Conservation (phyloP, 2,888 invertebrate genomes). For the Heliconius ethilla region DNA sequence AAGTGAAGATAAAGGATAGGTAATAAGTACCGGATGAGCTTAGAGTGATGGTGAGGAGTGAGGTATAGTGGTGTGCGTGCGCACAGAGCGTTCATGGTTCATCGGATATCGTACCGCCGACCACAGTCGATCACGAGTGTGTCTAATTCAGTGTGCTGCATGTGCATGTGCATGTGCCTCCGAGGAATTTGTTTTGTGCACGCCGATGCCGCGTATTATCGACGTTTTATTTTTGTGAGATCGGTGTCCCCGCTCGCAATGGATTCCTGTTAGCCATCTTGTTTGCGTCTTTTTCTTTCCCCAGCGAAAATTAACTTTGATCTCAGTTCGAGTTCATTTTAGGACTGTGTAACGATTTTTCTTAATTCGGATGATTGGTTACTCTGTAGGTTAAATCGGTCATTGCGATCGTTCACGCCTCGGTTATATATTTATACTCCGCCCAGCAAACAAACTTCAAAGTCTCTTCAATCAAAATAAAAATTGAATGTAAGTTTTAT, state of each 20-base stretch:
- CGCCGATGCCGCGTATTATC: constrained; percentile 66
- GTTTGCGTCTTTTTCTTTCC: constrained; percentile 63
- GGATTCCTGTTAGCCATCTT: constrained; percentile 66
- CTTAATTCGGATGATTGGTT: constrained; percentile 43
- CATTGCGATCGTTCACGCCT: constrained; percentile 41
- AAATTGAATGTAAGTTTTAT: constrained; percentile 5
- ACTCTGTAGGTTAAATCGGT: constrained; percentile 47
- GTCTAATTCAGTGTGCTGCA: constrained; percentile 76
- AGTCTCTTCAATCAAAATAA: constrained; percentile 30
- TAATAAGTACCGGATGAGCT: constrained; percentile 18
- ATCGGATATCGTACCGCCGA: constrained; percentile 56
- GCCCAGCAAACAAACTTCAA: constrained; percentile 22
- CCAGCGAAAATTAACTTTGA: constrained; percentile 60
- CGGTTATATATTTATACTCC: constrained; percentile 52
- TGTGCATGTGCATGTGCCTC: constrained; percentile 74
- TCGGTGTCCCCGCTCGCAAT: constrained; percentile 65
- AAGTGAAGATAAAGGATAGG: constrained; percentile 12
- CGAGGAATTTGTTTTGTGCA: constrained; percentile 77
- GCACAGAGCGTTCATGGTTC: constrained; percentile 61
- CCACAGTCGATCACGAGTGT: constrained; percentile 72
- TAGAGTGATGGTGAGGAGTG: constrained; percentile 31
- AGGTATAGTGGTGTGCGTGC: constrained; percentile 40
- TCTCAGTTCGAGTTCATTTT: constrained; percentile 48
- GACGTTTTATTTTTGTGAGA: constrained; percentile 75
- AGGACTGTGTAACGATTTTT: constrained; percentile 38